Evolutionary conservation across 2,113 vertebrate species (phyloP).

Genomic region (Microtus pennsylvanicus): DNA sequence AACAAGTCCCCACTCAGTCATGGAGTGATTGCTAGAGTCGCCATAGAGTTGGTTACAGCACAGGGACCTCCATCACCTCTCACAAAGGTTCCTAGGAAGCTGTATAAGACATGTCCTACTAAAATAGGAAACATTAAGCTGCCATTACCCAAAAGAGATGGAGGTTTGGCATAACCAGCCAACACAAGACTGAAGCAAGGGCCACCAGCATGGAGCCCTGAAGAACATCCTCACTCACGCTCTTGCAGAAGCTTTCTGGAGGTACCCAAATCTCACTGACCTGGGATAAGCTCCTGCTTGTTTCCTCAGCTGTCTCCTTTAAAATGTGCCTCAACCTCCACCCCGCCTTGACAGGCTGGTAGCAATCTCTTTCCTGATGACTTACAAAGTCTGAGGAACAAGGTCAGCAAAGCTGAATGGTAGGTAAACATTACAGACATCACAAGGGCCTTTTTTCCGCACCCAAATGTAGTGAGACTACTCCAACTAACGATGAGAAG

Average conservation of each 20-base stretch:
- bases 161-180: not conserved
- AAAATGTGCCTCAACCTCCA: not conserved
- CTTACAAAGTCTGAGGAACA: not conserved
- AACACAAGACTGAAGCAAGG: not conserved
- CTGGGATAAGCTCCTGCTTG: not conserved
- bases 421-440: not conserved
- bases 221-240: not conserved
- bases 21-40: not conserved
- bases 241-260: not conserved
- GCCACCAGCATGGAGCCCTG: no score
- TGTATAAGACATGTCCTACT: not conserved
- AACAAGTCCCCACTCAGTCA: not conserved
- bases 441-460: fast-evolving
- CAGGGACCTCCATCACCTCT: not conserved
- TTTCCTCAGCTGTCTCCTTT: not conserved
- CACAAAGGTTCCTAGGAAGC: not conserved
- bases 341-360: not conserved
- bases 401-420: not conserved
- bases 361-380: not conserved
- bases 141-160: not conserved
- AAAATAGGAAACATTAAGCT: not conserved
- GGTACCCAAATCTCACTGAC: fast-evolving
- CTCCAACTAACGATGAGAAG: not conserved
- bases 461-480: not conserved
- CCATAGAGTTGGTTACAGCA: not conserved